Conservation (phyloP, 1,140 invertebrate genomes). For the Drosophila micromelanica region DNA sequence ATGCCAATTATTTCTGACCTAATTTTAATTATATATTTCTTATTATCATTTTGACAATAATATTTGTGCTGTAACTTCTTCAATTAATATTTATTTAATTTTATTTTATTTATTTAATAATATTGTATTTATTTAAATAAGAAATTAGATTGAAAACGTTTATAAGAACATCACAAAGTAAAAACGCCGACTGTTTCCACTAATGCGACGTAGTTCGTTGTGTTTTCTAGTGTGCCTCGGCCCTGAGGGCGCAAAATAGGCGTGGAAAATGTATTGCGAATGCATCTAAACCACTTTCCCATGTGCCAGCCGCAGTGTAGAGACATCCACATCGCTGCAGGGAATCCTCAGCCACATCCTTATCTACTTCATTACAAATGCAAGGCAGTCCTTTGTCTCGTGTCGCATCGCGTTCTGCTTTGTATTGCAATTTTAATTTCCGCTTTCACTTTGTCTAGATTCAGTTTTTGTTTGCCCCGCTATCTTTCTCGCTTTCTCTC, state of each 20-base stretch:
- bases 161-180: conserved; percentile 5
- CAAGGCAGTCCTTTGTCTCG: conserved; percentile 36
- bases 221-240: conserved; percentile 26
- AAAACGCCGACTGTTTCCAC: neutral
- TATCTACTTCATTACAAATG: conserved; percentile 65
- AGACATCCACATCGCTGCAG: neutral
- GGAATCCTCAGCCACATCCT: conserved; percentile 9
- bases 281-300: conserved; percentile 39
- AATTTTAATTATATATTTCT: no score
- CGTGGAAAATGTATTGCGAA: conserved; percentile 35
- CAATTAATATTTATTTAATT: no score
- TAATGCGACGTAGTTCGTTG: conserved; percentile 16
- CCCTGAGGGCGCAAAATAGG: conserved; percentile 36
- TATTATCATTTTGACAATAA: no score
- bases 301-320: conserved; percentile 18
- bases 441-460: conserved; percentile 82
- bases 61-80: no score
- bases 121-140: neutral
- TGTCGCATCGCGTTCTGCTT: conserved; percentile 38
- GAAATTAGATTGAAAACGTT: neutral
- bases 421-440: conserved; percentile 83
- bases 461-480: conserved; percentile 58
- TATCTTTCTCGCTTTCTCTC: conserved; percentile 4
- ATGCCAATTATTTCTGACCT: no score
- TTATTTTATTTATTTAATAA: no score